Evolutionary conservation across 2,888 invertebrate genomes (phyloP).

Genomic region (Acrocera orbiculus): DNA sequence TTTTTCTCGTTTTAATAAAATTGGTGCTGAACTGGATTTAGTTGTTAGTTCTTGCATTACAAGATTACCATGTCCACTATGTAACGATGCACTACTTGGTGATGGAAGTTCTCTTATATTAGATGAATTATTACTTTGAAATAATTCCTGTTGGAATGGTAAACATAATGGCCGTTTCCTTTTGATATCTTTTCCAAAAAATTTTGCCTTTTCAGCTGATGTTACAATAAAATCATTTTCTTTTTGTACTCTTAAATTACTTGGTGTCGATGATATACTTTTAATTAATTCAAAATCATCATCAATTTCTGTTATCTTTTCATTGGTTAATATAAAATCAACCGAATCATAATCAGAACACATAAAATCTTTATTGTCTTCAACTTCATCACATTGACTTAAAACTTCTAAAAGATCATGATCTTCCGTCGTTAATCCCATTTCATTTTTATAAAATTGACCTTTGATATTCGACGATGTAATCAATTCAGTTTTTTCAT

Average conservation of each 20-base stretch:
- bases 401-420: constrained; percentile 29
- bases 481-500: not conserved
- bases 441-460: not conserved
- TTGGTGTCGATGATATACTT: too few relatives aligned
- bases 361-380: too few relatives aligned
- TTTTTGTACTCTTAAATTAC: too few relatives aligned
- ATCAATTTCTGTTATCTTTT: constrained; percentile 20
- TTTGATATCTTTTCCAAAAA: too few relatives aligned
- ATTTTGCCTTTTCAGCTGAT: too few relatives aligned
- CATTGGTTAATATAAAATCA: constrained; percentile 23
- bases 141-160: constrained; percentile 27
- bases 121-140: constrained; percentile 19
- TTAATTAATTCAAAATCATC: constrained; percentile 24
- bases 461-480: not conserved
- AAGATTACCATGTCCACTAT: constrained; percentile 26
- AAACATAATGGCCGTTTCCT: constrained; percentile 25
- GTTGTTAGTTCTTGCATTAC: constrained; percentile 27
- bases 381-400: constrained; percentile 22
- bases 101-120: constrained; percentile 30
- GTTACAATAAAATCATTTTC: too few relatives aligned
- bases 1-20: constrained; percentile 28
- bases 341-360: constrained; percentile 11
- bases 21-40: constrained; percentile 30
- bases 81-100: constrained; percentile 30
- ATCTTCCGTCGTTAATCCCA: constrained; percentile 23